Evolutionary conservation across 2,113 vertebrate species (phyloP), one percentile per base, ranked within the genome.

Genomic region (Amia ocellicauda): DNA sequence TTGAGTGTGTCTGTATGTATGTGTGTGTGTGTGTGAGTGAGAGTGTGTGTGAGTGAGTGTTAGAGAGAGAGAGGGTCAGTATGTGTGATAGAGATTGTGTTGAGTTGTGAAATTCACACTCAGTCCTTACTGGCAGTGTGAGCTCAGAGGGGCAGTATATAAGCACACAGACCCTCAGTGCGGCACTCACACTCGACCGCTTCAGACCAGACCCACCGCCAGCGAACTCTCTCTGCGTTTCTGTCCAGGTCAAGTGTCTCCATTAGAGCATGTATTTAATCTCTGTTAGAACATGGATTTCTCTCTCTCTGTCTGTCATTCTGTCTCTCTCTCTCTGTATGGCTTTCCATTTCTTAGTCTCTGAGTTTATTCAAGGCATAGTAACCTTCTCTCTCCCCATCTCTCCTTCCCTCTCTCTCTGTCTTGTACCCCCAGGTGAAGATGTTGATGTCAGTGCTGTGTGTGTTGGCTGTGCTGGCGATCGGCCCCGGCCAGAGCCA

Each of bases 31-130:
- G n/a, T n/a, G n/a, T n/a, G n/a, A n/a, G n/a, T 40, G 19, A 58
- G 63, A 53, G 63, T 58, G 8, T 31, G n/a, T 2, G n/a, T 65
- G 13, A 65, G 58, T n/a, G n/a, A n/a, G n/a, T n/a, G n/a, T n/a
- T n/a, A n/a, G n/a, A n/a, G n/a, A n/a, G n/a, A n/a, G n/a, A n/a
- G n/a, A n/a, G n/a, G n/a, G n/a, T n/a, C n/a, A n/a, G n/a, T n/a
- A n/a, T n/a, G n/a, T n/a, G n/a, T 24, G 43, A 65, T 3, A 51
- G 24, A 1, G 63, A 53, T 3, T 53, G 56, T 27, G 29, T 51
- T 51, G 31, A 24, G 24, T 51, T 61, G 5, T 22, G 9, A 45
- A 10, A 45, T 8, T 45, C 42, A 10, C 42, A 8, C 42, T 45
- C 42, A 45, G 9, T 45, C 42, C 42, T 8, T 45, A 13, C 19